Evolutionary conservation across 2,113 vertebrate genomes (phyloP).

Genomic region (Falco punctatus): DNA sequence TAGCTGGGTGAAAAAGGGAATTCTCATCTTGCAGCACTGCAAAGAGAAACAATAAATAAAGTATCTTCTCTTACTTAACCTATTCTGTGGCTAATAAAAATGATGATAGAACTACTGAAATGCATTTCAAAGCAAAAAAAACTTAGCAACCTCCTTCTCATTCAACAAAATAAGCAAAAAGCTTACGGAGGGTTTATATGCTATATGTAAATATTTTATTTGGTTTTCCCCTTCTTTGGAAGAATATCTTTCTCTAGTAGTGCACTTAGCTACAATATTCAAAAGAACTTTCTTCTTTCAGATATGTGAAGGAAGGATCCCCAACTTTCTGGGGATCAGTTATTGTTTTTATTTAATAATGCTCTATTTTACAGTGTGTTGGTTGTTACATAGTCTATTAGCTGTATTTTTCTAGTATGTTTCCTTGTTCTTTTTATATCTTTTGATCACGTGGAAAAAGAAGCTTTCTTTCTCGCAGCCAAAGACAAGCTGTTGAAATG

Average conservation of each 20-base stretch:
- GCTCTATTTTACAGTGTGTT: neutral
- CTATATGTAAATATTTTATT: neutral
- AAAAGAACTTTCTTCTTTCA: neutral
- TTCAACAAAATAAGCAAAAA: neutral
- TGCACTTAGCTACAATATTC: neutral
- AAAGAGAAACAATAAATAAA: conserved; percentile 2
- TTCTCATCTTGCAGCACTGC: neutral
- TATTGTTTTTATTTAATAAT: neutral
- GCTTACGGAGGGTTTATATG: neutral
- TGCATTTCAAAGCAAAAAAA: neutral
- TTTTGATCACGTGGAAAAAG: neutral
- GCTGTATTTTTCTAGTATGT: neutral
- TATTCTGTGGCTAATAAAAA: neutral
- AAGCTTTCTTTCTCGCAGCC: conserved; percentile 9
- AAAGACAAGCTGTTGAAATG: conserved; percentile 57
- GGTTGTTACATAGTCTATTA: neutral
- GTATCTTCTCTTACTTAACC: neutral
- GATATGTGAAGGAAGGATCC: neutral
- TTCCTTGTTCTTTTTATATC: neutral
- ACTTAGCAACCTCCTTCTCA: neutral
- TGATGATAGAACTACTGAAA: neutral
- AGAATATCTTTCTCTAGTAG: neutral
- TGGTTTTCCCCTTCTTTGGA: neutral
- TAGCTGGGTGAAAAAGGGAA: neutral
- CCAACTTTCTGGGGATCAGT: neutral